phyloP scores from a whole-genome alignment of 1,140 invertebrate species.

The Sinella curviseta region DNA sequence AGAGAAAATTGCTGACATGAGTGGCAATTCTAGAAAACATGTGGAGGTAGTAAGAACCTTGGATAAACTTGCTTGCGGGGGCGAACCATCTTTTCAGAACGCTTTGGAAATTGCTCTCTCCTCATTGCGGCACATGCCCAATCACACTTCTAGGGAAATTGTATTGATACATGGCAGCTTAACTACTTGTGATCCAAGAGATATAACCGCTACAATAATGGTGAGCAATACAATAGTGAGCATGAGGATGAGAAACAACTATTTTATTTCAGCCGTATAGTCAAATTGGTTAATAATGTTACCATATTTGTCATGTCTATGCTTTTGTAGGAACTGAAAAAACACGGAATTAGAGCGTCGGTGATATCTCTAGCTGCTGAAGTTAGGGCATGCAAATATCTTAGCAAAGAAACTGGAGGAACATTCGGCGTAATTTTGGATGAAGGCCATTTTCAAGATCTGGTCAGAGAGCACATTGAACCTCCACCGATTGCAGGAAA shows the following conservation, averaged over 20 bases:
- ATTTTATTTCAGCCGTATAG: conserved; percentile 29
- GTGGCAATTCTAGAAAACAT: conserved; percentile 81
- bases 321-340: conserved; percentile 57
- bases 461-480: conserved; percentile 71
- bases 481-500: conserved; percentile 73
- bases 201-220: conserved; percentile 84
- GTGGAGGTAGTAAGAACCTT: conserved; percentile 62
- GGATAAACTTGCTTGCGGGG: conserved; percentile 59
- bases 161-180: conserved; percentile 88
- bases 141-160: conserved; percentile 89
- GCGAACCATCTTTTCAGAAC: conserved; percentile 94
- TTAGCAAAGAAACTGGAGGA: conserved; percentile 81
- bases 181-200: conserved; percentile 93
- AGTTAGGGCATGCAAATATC: conserved; percentile 80
- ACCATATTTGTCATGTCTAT: not conserved
- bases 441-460: conserved; percentile 82
- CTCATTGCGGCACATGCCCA: conserved; percentile 83
- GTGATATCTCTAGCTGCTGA: conserved; percentile 95
- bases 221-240: conserved; percentile 57
- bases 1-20: conserved; percentile 85
- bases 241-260: no score
- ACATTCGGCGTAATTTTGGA: conserved; percentile 85
- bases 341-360: conserved; percentile 75
- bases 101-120: conserved; percentile 82
- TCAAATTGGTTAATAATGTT: not conserved